Evolutionary conservation across 2,797 vertebrate species (phyloP).

Genomic region (Lates japonicus): DNA sequence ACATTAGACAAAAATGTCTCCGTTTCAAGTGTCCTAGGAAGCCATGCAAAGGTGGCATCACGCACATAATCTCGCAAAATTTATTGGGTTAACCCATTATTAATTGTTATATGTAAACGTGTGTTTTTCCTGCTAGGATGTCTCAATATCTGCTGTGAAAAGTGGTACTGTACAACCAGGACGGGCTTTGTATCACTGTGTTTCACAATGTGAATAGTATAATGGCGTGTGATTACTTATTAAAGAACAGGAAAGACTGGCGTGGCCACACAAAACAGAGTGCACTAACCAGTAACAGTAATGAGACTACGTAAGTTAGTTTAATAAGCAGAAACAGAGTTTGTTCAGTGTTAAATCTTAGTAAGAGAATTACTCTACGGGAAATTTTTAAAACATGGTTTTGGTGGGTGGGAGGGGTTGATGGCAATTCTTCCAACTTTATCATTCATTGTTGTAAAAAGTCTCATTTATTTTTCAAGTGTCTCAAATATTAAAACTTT

Average conservation of each 20-base stretch:
- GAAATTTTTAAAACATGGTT: no score
- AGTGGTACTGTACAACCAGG: not conserved
- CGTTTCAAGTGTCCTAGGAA: not conserved
- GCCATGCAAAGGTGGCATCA: not conserved
- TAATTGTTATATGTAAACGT: not conserved
- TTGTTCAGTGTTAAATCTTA: no score
- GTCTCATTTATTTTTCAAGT: not conserved
- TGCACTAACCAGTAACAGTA: no score
- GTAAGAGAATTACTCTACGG: no score
- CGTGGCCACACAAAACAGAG: no score
- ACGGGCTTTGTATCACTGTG: not conserved
- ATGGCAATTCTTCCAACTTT: no score
- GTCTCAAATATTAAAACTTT: not conserved
- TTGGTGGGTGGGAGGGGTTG: no score
- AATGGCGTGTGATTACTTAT: not conserved
- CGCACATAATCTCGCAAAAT: no score
- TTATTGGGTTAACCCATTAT: not conserved
- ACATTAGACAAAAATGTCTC: not conserved
- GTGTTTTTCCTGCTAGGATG: not conserved
- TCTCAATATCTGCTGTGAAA: not conserved
- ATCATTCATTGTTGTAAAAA: no score
- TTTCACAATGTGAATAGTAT: not conserved
- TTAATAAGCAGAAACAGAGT: no score
- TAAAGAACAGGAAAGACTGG: not conserved
- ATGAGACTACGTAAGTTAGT: no score